Conservation (phyloP, 1,140 invertebrate genomes). For the Plodia interpunctella region DNA sequence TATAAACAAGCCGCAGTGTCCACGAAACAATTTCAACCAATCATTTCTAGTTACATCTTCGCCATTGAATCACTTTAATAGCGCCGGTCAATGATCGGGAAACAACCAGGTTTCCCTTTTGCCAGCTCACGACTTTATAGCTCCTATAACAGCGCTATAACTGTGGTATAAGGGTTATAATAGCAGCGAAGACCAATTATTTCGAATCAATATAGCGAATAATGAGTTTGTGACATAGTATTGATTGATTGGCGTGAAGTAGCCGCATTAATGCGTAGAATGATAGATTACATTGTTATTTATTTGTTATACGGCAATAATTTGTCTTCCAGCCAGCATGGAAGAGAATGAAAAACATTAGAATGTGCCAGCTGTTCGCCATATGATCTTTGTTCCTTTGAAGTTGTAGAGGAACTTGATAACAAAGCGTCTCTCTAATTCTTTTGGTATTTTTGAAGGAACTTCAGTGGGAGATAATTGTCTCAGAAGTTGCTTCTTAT, state of each 20-base stretch:
- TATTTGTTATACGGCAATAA: too few species aligned
- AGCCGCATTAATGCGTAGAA: too few species aligned
- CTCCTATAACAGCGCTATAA: not conserved
- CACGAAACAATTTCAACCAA: not conserved
- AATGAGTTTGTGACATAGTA: not conserved
- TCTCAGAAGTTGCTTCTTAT: too few species aligned
- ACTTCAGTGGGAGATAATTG: too few species aligned
- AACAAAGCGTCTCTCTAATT: too few species aligned
- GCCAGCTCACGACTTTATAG: not conserved
- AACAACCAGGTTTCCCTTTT: not conserved
- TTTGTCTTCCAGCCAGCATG: too few species aligned
- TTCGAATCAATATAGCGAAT: not conserved
- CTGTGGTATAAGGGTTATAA: not conserved
- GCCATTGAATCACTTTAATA: not conserved
- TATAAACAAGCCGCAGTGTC: not conserved
- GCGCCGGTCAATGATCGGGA: not conserved
- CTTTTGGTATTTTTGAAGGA: too few species aligned
- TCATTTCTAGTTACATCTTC: not conserved
- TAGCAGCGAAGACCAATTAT: not conserved
- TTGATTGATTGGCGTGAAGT: not conserved
- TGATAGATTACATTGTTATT: too few species aligned
- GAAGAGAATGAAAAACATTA: too few species aligned
- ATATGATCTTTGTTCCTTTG: too few species aligned
- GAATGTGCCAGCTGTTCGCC: too few species aligned
- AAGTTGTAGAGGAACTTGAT: too few species aligned